Percentiles rank a stretch among this genome's conserved stretches.
These are phyloP conservation scores for Agrochola macilenta DNA, from an alignment of 2,888 invertebrate genomes.

Conservation along the genomic window DNA sequence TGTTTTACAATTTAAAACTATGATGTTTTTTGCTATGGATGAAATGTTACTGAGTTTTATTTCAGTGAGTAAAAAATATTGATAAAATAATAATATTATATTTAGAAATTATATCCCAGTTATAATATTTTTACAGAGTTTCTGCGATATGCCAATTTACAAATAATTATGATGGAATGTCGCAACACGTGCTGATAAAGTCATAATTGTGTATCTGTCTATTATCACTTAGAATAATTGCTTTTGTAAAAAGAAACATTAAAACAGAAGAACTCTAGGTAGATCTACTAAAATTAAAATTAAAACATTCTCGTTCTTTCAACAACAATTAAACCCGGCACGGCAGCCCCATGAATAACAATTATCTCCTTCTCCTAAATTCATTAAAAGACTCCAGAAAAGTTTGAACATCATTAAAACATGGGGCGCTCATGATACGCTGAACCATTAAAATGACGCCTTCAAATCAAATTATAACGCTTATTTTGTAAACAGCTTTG, in stretches of 20 bases:
- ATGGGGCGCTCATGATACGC: slow-evolving; percentile 11
- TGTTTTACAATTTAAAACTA: slow-evolving; percentile 13
- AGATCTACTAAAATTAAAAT: not conserved
- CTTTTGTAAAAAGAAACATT: not conserved
- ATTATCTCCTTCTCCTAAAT: slow-evolving; percentile 35
- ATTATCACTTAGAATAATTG: not conserved
- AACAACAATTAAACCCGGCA: not conserved
- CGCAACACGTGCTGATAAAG: not conserved
- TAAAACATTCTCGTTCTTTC: not conserved
- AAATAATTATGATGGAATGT: slow-evolving; percentile 7
- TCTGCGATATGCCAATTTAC: not conserved
- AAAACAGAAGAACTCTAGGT: not conserved
- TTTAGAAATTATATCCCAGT: not conserved
- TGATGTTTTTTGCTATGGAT: not conserved
- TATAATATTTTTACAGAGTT: too few species aligned
- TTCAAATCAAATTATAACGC: slow-evolving; percentile 17
- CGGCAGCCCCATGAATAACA: slow-evolving; percentile 18
- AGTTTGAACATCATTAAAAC: slow-evolving; percentile 38
- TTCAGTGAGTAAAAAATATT: not conserved
- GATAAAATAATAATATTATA: not conserved
- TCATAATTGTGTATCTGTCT: not conserved
- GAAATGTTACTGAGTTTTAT: not conserved
- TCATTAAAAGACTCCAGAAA: slow-evolving; percentile 31
- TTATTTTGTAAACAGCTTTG: slow-evolving; percentile 3
- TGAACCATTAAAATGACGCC: slow-evolving; percentile 35